Conservation (phyloP, 2,797 vertebrate species). For the Craterocephalus amniculus region DNA sequence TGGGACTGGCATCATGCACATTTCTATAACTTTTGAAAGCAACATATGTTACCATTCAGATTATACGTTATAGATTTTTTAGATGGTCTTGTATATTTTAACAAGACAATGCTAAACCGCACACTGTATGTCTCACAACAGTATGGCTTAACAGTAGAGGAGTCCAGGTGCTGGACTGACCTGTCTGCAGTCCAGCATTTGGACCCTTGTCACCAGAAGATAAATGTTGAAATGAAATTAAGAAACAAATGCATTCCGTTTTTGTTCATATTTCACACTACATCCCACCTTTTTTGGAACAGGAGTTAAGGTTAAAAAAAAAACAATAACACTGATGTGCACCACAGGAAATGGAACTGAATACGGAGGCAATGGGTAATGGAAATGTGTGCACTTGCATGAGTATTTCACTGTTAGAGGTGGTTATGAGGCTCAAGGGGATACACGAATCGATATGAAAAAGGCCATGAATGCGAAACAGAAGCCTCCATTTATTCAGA, state of each 20-base stretch:
- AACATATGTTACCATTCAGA: too few relatives aligned
- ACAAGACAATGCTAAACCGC: too few relatives aligned
- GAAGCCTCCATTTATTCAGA: constrained; percentile 32
- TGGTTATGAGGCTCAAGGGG: constrained; percentile 18
- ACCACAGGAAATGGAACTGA: not conserved
- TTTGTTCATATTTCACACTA: not conserved
- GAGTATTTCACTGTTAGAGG: not conserved
- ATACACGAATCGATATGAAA: constrained; percentile 42
- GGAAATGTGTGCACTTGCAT: not conserved
- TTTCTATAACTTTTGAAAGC: too few relatives aligned
- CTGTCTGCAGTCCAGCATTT: too few relatives aligned
- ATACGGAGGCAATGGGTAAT: constrained; percentile 2
- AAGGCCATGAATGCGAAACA: constrained; percentile 68
- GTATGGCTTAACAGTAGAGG: too few relatives aligned
- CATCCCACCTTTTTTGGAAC: not conserved
- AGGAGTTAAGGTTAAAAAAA: not conserved
- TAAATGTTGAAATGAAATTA: not conserved
- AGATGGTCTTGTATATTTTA: too few relatives aligned
- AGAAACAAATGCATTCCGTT: too few relatives aligned
- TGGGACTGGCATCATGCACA: too few relatives aligned
- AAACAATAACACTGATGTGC: not conserved
- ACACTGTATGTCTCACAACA: too few relatives aligned
- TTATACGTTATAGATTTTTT: too few relatives aligned
- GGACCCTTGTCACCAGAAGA: not conserved
- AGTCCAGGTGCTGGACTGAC: too few relatives aligned